Conservation (phyloP, 1,140 invertebrate genomes). For the Dendrolimus punctatus region DNA sequence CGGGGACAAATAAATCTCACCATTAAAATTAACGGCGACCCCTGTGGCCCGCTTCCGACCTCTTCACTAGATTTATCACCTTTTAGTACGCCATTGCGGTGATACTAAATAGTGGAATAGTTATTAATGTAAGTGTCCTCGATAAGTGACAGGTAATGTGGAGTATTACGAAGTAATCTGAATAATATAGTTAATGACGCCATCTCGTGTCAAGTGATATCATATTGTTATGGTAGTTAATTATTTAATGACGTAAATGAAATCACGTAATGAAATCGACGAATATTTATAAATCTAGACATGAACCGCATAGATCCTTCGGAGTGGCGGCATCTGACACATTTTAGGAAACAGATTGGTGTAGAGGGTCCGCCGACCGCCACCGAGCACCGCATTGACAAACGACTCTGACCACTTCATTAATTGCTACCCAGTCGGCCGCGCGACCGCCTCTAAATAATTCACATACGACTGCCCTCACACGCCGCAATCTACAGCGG, state of each 20-base stretch:
- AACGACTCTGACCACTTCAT: constrained; percentile 59
- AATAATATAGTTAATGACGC: constrained; percentile 8
- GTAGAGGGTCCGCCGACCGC: constrained; percentile 27
- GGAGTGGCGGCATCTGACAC: constrained; percentile 30
- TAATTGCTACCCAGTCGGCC: constrained; percentile 56
- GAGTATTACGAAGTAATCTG: constrained; percentile 9
- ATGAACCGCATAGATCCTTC: constrained; percentile 22
- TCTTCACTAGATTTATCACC: constrained; percentile 62
- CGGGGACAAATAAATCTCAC: constrained; percentile 60
- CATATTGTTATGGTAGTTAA: too few species aligned
- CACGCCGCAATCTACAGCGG: constrained; percentile 30
- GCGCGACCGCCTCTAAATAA: constrained; percentile 57
- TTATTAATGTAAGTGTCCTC: constrained; percentile 32
- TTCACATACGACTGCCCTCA: constrained; percentile 45
- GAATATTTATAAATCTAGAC: too few species aligned
- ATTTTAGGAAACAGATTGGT: constrained; percentile 40
- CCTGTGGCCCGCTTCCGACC: constrained; percentile 40
- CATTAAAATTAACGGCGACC: constrained; percentile 57
- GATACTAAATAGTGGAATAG: constrained; percentile 38
- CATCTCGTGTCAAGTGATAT: too few species aligned
- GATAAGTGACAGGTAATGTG: constrained; percentile 14
- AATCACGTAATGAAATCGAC: too few species aligned
- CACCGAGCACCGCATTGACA: constrained; percentile 44
- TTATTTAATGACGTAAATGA: too few species aligned
- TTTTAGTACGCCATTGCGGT: constrained; percentile 36